Percentiles rank a stretch among this genome's conserved stretches.
Conservation (phyloP, 1,140 invertebrate genomes). For the Magallana gigas region DNA sequence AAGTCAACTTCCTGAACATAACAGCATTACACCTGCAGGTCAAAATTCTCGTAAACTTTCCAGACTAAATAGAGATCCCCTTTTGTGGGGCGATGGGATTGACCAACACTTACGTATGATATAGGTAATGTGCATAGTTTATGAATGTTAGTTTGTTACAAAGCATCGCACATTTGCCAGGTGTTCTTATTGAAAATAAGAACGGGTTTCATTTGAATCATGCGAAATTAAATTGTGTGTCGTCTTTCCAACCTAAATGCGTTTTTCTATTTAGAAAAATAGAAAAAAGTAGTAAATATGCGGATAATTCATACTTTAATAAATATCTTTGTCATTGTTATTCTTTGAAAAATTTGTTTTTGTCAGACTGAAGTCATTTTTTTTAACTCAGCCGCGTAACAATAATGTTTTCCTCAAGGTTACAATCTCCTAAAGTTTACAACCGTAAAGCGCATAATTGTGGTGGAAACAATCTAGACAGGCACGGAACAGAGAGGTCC, state of each 20-base stretch:
- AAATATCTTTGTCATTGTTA: too few relatives aligned
- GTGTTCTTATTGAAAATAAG: too few relatives aligned
- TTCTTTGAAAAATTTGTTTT: too few relatives aligned
- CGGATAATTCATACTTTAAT: too few relatives aligned
- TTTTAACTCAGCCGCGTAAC: not conserved
- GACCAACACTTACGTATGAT: not conserved
- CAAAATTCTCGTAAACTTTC: slow-evolving; percentile 16
- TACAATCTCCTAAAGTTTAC: not conserved
- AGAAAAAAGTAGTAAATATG: too few relatives aligned
- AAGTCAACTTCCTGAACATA: not conserved
- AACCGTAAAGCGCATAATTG: slow-evolving; percentile 16
- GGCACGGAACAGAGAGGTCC: not conserved
- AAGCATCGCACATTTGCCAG: too few relatives aligned
- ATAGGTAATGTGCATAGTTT: too few relatives aligned
- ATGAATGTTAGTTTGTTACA: too few relatives aligned
- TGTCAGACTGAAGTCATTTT: not conserved
- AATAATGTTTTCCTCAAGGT: slow-evolving; percentile 5
- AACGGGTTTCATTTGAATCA: too few relatives aligned
- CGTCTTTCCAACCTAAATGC: too few relatives aligned
- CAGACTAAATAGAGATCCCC: not conserved
- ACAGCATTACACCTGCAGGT: not conserved
- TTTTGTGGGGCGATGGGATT: not conserved
- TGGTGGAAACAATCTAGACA: slow-evolving; percentile 2
- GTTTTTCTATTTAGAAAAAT: too few relatives aligned
- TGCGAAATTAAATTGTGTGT: too few relatives aligned